Base-by-base conservation (phyloP, 1,140 invertebrate genomes). In the Euura saliciscinereae region DNA sequence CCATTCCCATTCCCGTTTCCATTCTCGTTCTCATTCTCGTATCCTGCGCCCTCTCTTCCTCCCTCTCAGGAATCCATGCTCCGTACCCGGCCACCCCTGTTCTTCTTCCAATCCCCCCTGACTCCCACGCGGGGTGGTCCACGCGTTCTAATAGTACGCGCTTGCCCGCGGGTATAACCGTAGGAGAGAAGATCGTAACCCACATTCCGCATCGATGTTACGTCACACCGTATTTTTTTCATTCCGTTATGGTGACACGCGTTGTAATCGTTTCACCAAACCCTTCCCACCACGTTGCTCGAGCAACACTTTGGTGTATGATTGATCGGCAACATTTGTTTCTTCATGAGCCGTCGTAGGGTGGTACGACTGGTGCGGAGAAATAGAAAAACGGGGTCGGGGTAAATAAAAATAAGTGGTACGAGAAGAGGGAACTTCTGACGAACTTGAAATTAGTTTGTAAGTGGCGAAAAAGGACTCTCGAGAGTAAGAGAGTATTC, bases 111-210 rank as follows among this genome's bases (percentile, higher is more conserved):
- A 4, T n/a, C 51, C 6, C 6, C 8, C 51, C 3, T 59, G 8
- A 59, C 51, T 28, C 51, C 51, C 51, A 59, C 51, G 51, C 51
- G 8, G 51, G 51, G 51, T 59, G 28, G 51, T 59, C 51, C 51
- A 59, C 51, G 51, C 51, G 51, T n/a, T 59, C 51, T 59, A 59
- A 59, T 59, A 59, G 51, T 59, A 59, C 51, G 51, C 51, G 51
- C 51, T 59, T 28, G 28, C 28, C 1, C 28, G 51, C 51, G 10
- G 51, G 51, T 59, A n/a, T 11, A 59, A 59, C 51, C 8, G 51
- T 3, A 6, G 51, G 51, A n/a, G 51, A n/a, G 51, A 59, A 59
- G 51, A 59, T 59, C 51, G 51, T 59, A 59, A 59, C 51, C 51
- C 51, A 59, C 51, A 59, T 59, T 59, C 51, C 51, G 51, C 51